Base-by-base conservation (phyloP, 1,140 invertebrate species). In the Diachasmimorpha longicaudata region DNA sequence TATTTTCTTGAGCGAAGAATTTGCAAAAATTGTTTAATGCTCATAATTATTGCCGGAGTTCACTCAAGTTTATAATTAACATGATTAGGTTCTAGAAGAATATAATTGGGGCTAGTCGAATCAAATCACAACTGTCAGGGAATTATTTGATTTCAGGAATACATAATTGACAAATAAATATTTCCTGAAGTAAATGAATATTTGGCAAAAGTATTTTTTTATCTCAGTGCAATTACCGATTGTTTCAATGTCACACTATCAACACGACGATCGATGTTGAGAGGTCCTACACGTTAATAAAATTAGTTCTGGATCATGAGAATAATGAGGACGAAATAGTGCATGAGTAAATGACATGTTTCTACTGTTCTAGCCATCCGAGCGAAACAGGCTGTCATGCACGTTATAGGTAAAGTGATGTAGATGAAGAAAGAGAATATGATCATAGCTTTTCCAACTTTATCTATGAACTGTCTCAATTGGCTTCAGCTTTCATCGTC, bases 341-440 rank as follows among this genome's bases (percentile, higher is more conserved):
- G 70, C 75, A 70, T 69, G 11, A 67, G 75, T 69, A 75, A 58
- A 77, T 71, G 76, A 78, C 80, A 82, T 88, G n/a, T 88, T 88
- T 87, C 85, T 68, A 68, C 78, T 89, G 87, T 89, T 89, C 80
- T 89, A 89, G 88, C 84, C 81, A 86, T 81, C 79, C 86, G 80
- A 86, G 84, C 80, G 82, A 88, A 88, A 85, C 86, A 87, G 87
- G 87, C 85, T 86, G 84, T 89, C 82, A 87, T 89, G 86, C 87
- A 88, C 80, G 84, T 85, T 77, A 88, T 89, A 89, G 88, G 88
- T 89, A 89, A 89, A 84, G 85, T 87, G 80, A 80, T 79, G 74
- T 79, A 80, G 81, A 79, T 79, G 78, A 48, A 71, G 9, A 55
- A 31, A 31, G 23, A 52, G 37, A 71, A 71, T 46, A 10, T 11